These are phyloP conservation scores for Camelus dromedarius DNA, from an alignment of 2,113 vertebrate species.

Conservation along the genomic window DNA sequence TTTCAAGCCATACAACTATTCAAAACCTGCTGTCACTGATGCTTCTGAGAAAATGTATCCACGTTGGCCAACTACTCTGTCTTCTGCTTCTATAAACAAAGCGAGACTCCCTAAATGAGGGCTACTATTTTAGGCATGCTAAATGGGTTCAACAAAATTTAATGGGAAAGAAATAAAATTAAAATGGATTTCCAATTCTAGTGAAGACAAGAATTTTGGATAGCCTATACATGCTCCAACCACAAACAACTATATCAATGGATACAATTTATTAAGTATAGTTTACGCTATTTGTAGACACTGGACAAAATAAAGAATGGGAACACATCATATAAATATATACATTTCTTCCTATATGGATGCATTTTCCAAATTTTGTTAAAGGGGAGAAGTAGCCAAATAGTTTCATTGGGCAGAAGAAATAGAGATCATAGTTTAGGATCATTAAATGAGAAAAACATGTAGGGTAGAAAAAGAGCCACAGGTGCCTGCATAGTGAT, in stretches of 20 bases:
- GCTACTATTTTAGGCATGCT: neutral
- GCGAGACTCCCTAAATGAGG: neutral
- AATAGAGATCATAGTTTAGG: neutral
- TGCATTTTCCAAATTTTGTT: neutral
- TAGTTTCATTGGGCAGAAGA: neutral
- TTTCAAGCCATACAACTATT: constrained; percentile 32
- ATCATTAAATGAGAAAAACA: neutral
- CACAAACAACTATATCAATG: neutral
- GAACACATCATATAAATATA: neutral
- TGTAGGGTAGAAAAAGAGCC: neutral
- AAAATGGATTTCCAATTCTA: constrained; percentile 52
- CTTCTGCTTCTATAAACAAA: constrained; percentile 49
- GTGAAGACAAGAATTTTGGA: constrained; percentile 36
- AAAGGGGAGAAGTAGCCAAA: neutral
- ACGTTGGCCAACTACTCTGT: constrained; percentile 33
- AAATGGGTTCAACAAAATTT: constrained; percentile 42
- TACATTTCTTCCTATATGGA: neutral
- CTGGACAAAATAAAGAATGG: neutral
- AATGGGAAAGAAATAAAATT: constrained; percentile 58
- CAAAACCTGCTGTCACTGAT: neutral
- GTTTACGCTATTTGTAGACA: neutral
- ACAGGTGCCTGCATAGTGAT: neutral
- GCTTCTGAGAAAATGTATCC: constrained; percentile 2
- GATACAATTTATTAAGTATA: constrained; percentile 8
- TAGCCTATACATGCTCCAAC: neutral